Conservation (phyloP, 2,113 vertebrate genomes). For the Morone saxatilis region DNA sequence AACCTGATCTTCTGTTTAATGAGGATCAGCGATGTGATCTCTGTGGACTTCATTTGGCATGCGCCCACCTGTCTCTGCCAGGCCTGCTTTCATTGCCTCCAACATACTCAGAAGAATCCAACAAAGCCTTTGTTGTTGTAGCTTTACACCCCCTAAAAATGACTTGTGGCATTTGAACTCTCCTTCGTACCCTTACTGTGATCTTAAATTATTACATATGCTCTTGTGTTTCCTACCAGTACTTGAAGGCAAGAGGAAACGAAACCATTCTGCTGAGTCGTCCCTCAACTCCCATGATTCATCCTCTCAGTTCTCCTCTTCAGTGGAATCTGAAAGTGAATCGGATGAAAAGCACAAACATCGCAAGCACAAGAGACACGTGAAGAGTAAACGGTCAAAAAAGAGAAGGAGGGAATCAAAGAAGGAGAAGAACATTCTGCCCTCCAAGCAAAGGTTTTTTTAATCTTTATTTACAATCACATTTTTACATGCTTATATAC, state of each 20-base stretch:
- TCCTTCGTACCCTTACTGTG: not conserved
- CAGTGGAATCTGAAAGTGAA: constrained; percentile 87
- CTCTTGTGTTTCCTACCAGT: constrained; percentile 76
- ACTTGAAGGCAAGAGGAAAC: constrained; percentile 90
- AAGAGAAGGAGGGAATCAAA: constrained; percentile 85
- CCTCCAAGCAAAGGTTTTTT: constrained; percentile 54
- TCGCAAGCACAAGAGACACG: constrained; percentile 85
- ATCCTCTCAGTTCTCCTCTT: constrained; percentile 85
- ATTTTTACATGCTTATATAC: not conserved
- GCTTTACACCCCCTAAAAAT: constrained; percentile 32
- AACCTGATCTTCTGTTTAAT: constrained; percentile 71
- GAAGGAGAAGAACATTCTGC: constrained; percentile 70
- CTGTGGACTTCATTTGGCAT: constrained; percentile 59
- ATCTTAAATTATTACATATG: too few species aligned
- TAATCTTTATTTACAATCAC: not conserved
- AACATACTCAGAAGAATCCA: constrained; percentile 37
- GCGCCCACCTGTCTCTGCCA: constrained; percentile 50
- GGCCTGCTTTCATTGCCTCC: constrained; percentile 24
- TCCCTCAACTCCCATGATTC: constrained; percentile 83
- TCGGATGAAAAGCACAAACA: constrained; percentile 83
- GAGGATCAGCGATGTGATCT: constrained; percentile 60
- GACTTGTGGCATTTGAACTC: constrained; percentile 26
- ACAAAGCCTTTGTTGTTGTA: constrained; percentile 50
- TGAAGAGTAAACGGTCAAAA: constrained; percentile 87
- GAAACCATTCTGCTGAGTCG: constrained; percentile 85